Percentiles rank a stretch among this genome's conserved stretches.
Evolutionary conservation across 2,113 vertebrate genomes (phyloP).

Genomic region (Scomber scombrus): DNA sequence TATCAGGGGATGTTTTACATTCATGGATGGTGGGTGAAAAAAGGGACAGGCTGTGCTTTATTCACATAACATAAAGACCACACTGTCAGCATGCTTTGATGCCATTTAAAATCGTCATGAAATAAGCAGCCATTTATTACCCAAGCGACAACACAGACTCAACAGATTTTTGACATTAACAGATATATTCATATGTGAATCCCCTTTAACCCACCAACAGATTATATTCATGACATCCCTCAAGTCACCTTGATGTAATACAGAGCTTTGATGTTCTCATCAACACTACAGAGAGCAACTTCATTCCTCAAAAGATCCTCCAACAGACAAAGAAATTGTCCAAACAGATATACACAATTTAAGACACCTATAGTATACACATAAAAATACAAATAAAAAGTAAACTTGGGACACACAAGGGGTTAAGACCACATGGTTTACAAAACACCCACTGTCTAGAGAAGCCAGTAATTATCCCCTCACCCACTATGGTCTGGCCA

Average conservation of each 20-base stretch:
- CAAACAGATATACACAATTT: background rate
- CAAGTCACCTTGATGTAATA: background rate
- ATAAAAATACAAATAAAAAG: background rate
- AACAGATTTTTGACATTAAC: background rate
- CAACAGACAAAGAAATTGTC: no score
- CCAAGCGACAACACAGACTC: rapidly evolving
- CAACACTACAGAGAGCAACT: no score
- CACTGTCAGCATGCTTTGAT: conserved; percentile 22
- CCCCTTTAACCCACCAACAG: background rate
- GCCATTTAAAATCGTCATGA: background rate
- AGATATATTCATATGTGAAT: background rate
- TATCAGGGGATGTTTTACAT: conserved; percentile 70
- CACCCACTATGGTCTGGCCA: background rate
- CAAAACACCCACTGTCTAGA: no score
- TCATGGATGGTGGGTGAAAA: conserved; percentile 26
- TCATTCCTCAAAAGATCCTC: background rate
- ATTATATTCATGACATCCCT: background rate
- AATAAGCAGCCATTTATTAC: background rate
- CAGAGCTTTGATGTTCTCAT: background rate
- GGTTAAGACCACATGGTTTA: background rate
- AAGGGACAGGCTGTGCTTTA: conserved; percentile 38
- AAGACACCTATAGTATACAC: background rate
- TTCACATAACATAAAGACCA: conserved; percentile 49
- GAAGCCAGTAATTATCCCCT: background rate
- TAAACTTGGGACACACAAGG: background rate